phyloP scores from a whole-genome alignment of 2,797 vertebrate species.

The Enteromius fasciolatus region DNA sequence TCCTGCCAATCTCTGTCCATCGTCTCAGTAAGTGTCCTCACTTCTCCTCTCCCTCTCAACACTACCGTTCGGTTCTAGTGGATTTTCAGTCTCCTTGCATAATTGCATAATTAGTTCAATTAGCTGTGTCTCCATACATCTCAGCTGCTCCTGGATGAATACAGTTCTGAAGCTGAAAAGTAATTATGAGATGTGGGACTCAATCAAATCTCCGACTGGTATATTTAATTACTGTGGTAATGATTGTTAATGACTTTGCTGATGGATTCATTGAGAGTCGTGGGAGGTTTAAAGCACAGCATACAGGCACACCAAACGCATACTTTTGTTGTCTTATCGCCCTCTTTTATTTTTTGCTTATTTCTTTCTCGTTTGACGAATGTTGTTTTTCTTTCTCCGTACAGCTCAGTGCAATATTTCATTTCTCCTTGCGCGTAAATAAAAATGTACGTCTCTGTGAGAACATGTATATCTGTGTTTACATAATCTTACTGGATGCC shows the following conservation, averaged over 20 bases:
- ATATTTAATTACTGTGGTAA: conserved; percentile 62
- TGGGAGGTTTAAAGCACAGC: conserved; percentile 35
- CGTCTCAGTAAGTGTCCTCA: background rate
- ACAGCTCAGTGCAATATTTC: background rate
- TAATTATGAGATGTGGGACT: conserved; percentile 55
- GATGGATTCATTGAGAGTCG: conserved; percentile 46
- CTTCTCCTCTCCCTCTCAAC: conserved; percentile 10
- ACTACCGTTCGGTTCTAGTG: background rate
- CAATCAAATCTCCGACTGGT: conserved; percentile 57
- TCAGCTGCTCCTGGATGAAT: conserved; percentile 34
- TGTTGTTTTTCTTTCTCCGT: background rate
- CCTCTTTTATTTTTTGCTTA: background rate
- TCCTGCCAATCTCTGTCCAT: conserved; percentile 10
- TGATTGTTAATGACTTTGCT: conserved; percentile 61
- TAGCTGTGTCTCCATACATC: conserved; percentile 45
- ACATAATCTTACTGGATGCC: conserved; percentile 11
- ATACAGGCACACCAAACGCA: conserved; percentile 22
- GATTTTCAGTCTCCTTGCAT: conserved; percentile 30
- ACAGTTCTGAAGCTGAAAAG: conserved; percentile 42
- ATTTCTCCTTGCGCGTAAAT: background rate
- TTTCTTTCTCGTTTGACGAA: background rate
- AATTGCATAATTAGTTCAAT: conserved; percentile 52
- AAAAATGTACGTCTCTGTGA: background rate
- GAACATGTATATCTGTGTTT: conserved; percentile 15
- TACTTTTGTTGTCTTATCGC: conserved; percentile 21